Evolutionary conservation across 2,797 vertebrate species (phyloP), one percentile per base, ranked within the genome.

Genomic region (Bradypodion ventrale): DNA sequence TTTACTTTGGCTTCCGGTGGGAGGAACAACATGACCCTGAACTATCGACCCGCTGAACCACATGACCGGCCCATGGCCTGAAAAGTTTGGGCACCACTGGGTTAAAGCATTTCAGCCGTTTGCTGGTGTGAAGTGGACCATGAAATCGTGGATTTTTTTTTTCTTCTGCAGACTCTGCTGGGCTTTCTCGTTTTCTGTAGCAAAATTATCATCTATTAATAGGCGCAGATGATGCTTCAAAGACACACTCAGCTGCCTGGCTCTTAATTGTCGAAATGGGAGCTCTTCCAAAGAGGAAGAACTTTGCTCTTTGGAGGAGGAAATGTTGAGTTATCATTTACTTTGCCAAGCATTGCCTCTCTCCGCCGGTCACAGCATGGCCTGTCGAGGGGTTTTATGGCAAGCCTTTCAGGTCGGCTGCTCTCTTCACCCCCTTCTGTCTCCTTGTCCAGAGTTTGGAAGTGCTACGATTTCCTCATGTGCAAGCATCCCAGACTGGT

Each of bases 161-260:
- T n/a, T n/a, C n/a, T n/a, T n/a, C n/a, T n/a, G n/a, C n/a, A n/a
- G n/a, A n/a, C 56, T 19, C 35, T 59, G 13, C 42, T 68, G 2
- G 40, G 35, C n/a, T n/a, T 44, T n/a, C 42, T 29, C 68, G 59
- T n/a, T 49, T 68, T 60, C 63, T 9, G 27, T 68, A 83, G 62
- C 23, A 37, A 83, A 69, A 59, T 69, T 59, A n/a, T 32, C 35
- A 19, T 56, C 63, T 85, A 76, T 85, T 82, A 82, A 85, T 81
- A 82, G 78, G 79, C 25, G 68, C 29, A 1, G 16, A 49, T 19
- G 73, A 63, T 27, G 63, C 46, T 76, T 27, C 29, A 13, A 37
- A 81, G 63, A 37, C 72, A 35, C 49, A 5, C 7, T 69, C 19
- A 59, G 37, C 78, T 40, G 44, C 27, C 29, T n/a, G 44, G 19